Conservation (phyloP, 2,888 invertebrate genomes). For the Pseudococcus jackbeardsleyi region DNA sequence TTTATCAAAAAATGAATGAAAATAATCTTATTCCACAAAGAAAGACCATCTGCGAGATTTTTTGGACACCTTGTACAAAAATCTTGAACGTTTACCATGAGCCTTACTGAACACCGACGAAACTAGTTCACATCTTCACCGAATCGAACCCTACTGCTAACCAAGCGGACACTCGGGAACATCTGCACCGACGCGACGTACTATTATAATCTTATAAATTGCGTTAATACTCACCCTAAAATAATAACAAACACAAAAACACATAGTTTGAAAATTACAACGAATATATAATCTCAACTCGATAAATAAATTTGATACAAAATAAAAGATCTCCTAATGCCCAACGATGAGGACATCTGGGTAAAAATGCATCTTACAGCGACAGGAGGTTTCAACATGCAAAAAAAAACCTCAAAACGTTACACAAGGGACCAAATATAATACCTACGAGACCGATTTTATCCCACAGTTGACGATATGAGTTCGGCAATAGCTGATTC, state of each 20-base stretch:
- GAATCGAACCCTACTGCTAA: background rate
- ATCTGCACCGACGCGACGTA: background rate
- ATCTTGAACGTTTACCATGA: too few relatives aligned
- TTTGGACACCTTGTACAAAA: too few relatives aligned
- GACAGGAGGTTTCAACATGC: background rate
- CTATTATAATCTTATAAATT: background rate
- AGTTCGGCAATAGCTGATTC: constrained; percentile 89
- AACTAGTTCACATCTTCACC: background rate
- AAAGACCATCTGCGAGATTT: too few relatives aligned
- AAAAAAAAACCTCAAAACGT: background rate
- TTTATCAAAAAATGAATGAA: too few relatives aligned
- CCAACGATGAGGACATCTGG: background rate
- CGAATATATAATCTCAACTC: constrained; percentile 2
- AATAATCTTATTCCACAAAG: too few relatives aligned
- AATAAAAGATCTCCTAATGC: background rate
- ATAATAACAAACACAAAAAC: background rate
- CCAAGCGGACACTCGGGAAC: background rate
- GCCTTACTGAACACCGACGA: background rate
- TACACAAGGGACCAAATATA: background rate
- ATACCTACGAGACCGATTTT: constrained; percentile 68
- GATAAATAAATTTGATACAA: background rate
- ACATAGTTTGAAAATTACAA: background rate
- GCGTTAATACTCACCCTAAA: constrained; percentile 17
- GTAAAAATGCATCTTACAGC: background rate
- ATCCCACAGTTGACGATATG: constrained; percentile 88